phyloP scores from a whole-genome alignment of 2,888 invertebrate species.

The Philaethria dido region DNA sequence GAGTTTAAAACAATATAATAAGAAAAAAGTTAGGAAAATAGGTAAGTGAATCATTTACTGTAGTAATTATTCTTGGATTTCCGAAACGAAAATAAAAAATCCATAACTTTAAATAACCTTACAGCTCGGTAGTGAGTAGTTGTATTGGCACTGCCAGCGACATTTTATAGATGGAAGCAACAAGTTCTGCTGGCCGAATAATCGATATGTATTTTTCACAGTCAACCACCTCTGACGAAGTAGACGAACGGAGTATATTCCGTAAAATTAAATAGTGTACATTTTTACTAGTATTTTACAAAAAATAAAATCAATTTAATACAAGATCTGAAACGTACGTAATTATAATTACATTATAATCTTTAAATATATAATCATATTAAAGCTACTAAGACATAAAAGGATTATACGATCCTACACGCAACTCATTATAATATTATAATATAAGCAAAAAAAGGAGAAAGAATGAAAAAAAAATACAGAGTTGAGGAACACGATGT shows the following conservation, averaged over 20 bases:
- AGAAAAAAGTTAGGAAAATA: not conserved
- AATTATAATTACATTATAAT: too few relatives aligned
- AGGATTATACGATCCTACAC: too few relatives aligned
- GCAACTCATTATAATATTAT: too few relatives aligned
- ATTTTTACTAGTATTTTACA: too few relatives aligned
- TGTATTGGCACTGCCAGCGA: slow-evolving; percentile 13
- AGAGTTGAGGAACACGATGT: too few relatives aligned
- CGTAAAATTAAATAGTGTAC: too few relatives aligned
- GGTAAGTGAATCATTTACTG: not conserved
- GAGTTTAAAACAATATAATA: not conserved
- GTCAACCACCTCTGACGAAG: not conserved
- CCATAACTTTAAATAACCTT: slow-evolving; percentile 11
- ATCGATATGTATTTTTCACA: slow-evolving; percentile 16
- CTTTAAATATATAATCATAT: too few relatives aligned
- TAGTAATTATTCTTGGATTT: not conserved
- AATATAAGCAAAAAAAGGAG: too few relatives aligned
- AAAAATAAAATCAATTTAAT: too few relatives aligned
- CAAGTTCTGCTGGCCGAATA: slow-evolving; percentile 11
- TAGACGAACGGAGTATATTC: slow-evolving; percentile 28
- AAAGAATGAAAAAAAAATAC: too few relatives aligned
- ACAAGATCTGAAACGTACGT: too few relatives aligned
- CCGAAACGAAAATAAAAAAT: not conserved
- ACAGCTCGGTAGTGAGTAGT: slow-evolving; percentile 4
- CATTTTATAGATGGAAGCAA: slow-evolving; percentile 18
- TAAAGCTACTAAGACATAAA: too few relatives aligned